Base-by-base conservation (phyloP, 2,113 vertebrate genomes). In the Perca schrenkii region DNA sequence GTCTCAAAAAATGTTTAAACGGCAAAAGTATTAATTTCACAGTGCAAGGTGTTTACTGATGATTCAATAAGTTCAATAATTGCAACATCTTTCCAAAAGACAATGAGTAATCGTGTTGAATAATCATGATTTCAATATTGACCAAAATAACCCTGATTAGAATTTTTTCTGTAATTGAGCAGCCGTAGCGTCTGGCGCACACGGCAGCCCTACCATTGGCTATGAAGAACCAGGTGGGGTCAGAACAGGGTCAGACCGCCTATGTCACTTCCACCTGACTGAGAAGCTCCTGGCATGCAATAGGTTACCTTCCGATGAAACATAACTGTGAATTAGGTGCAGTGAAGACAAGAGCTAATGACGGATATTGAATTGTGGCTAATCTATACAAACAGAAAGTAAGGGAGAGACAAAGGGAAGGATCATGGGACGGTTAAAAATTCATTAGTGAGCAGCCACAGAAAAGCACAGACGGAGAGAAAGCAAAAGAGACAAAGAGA, bases 321-420 rank as follows among this genome's bases (percentile, higher is more conserved):
- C 63, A 61, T 75, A 74, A 28, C 71, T 34, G 46, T 10, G 65
- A 73, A 56, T 58, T 57, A 57, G n/a, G 46, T 66, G 75, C 19
- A 47, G 21, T 21, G 62, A 46, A 64, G 77, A 78, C 63, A 15
- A 80, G 13, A 36, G 67, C 68, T 76, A 66, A 84, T 83, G 78
- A 80, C 34, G 67, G 60, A 77, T 79, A 85, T 65, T 79, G 82
- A 80, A 82, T 86, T 46, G 80, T 54, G 63, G 56, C 43, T 82
- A 88, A 86, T 90, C 89, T 86, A 86, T 69, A 75, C 76, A 79
- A 74, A 91, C 85, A 86, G 46, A 78, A 62, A 69, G 64, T 65
- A n/a, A 82, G 25, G 16, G 65, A 77, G 62, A 80, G 22, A 85
- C 56, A 77, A 85, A 80, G 65, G 5, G 22, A 67, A 83, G 65